These are phyloP conservation scores for crab-eating macaque (Macaca fascicularis) DNA, from an alignment of 2,113 vertebrate species.

Conservation along the genomic window DNA sequence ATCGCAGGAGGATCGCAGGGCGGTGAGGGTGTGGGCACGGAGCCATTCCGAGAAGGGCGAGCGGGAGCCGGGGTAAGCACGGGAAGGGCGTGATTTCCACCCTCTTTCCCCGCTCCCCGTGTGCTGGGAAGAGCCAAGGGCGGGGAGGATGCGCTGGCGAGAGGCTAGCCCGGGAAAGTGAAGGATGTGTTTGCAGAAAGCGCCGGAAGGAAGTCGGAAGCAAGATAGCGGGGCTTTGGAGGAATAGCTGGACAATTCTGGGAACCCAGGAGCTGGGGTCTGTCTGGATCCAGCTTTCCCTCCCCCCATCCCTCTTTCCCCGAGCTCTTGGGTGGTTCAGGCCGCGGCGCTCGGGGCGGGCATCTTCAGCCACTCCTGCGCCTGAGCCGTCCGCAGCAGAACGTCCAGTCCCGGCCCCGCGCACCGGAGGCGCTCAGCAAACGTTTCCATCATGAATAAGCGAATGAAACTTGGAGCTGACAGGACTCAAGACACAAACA, in stretches of 20 bases:
- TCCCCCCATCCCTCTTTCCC: neutral
- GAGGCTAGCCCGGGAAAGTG: fast-evolving
- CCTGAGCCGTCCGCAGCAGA: neutral
- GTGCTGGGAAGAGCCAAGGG: neutral
- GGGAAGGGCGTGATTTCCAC: neutral
- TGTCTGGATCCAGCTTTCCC: neutral
- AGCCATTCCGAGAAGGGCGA: neutral
- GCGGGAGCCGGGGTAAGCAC: too few relatives aligned
- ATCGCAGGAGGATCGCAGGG: neutral
- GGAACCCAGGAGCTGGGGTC: constrained; percentile 4
- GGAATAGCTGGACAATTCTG: neutral
- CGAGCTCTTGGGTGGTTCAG: neutral
- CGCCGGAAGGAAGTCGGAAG: constrained; percentile 60
- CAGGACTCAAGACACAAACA: neutral
- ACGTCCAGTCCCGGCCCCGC: neutral
- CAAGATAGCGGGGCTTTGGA: neutral
- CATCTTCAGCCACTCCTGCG: neutral
- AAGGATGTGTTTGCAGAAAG: neutral
- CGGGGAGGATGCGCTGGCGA: neutral
- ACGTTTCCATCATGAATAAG: neutral
- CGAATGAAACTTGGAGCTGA: neutral
- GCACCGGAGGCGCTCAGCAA: neutral
- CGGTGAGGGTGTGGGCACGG: neutral
- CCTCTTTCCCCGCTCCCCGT: fast-evolving
- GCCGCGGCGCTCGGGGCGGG: fast-evolving